phyloP scores from a whole-genome alignment of 1,140 invertebrate genomes.

The Rhopalosiphum padi region DNA sequence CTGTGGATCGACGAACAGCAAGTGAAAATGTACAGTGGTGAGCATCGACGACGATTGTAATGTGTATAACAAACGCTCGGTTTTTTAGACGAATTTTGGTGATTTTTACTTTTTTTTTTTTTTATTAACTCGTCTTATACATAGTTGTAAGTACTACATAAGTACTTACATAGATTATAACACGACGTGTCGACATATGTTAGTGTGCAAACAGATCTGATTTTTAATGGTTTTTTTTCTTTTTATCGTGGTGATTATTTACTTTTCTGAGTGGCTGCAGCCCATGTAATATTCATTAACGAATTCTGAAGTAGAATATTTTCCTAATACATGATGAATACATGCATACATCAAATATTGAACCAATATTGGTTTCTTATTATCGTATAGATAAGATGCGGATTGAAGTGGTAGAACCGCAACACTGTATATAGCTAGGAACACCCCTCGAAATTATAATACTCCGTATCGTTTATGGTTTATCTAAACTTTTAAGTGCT shows the following conservation, averaged over 20 bases:
- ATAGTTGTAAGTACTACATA: not conserved
- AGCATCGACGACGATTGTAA: constrained; percentile 61
- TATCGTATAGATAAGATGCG: not conserved
- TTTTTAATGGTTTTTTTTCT: not conserved
- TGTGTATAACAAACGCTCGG: not conserved
- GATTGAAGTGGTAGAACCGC: not conserved
- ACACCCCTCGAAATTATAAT: not conserved
- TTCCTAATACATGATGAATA: not conserved
- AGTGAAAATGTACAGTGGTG: constrained; percentile 88
- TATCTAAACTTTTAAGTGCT: not conserved
- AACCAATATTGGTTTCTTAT: constrained; percentile 12
- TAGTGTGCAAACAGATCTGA: not conserved
- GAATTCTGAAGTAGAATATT: not conserved
- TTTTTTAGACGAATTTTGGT: not conserved
- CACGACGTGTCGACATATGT: not conserved
- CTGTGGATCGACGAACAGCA: constrained; percentile 89
- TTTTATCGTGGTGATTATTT: not conserved
- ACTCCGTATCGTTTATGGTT: not conserved
- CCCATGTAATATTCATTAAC: not conserved
- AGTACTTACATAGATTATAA: not conserved
- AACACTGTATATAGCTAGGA: not conserved
- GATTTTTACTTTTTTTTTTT: not conserved
- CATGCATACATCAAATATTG: not conserved
- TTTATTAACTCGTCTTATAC: not conserved
- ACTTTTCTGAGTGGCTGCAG: not conserved